phyloP scores from a whole-genome alignment of 1,140 invertebrate species.

The Oscheius sp. region DNA sequence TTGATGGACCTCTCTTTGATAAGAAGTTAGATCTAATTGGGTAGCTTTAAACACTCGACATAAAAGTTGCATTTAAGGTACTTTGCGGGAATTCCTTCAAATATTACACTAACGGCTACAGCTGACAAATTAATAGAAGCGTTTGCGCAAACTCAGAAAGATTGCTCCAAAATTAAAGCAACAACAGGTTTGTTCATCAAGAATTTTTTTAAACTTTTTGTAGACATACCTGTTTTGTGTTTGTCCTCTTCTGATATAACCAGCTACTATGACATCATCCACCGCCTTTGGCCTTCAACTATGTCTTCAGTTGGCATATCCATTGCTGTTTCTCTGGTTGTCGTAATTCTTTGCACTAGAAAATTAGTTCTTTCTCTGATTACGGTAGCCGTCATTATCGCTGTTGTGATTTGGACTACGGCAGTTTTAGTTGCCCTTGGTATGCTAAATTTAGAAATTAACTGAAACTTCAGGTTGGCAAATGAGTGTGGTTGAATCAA shows the following conservation, averaged over 20 bases:
- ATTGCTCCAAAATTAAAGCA: background rate
- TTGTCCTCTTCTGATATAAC: slow-evolving; percentile 21
- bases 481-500: slow-evolving; percentile 88
- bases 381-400: slow-evolving; percentile 33
- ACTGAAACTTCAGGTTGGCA: slow-evolving; percentile 73
- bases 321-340: slow-evolving; percentile 36
- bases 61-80: background rate
- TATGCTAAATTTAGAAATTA: slow-evolving; percentile 3
- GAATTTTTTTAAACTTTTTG: background rate
- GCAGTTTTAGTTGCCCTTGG: slow-evolving; percentile 32
- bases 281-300: slow-evolving; percentile 25
- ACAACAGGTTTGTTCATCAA: background rate
- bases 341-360: slow-evolving; percentile 40
- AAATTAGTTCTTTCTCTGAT: slow-evolving; percentile 24
- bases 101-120: slow-evolving; percentile 17
- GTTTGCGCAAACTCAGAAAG: slow-evolving; percentile 19
- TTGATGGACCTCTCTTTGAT: slow-evolving; percentile 43
- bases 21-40: slow-evolving; percentile 37
- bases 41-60: slow-evolving; percentile 10
- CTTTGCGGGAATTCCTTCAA: slow-evolving; percentile 13
- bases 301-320: slow-evolving; percentile 38
- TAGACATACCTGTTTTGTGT: background rate
- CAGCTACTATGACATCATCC: slow-evolving; percentile 33
- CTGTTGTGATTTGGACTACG: slow-evolving; percentile 35
- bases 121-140: background rate